Percentiles rank a stretch among this genome's conserved stretches.
phyloP scores from a whole-genome alignment of 64 coral and sea anemone genomes.

The Orbicella faveolata region DNA sequence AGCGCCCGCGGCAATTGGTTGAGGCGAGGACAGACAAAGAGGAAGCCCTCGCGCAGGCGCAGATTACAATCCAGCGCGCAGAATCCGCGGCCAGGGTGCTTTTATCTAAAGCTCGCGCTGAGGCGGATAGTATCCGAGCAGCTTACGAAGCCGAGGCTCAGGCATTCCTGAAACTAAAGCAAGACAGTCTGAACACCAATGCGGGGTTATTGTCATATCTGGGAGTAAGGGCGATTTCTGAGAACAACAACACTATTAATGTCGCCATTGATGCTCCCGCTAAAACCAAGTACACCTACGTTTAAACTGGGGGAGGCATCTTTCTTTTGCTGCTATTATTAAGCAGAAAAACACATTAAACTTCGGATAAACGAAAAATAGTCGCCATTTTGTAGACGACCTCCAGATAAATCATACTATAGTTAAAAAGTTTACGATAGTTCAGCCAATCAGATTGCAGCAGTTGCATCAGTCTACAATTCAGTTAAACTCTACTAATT shows the following conservation, averaged over 20 bases:
- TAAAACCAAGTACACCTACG: slow-evolving; percentile 76
- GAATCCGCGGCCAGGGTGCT: slow-evolving; percentile 1
- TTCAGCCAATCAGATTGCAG: too few species aligned
- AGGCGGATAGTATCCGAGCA: slow-evolving; percentile 44
- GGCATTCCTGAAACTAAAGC: slow-evolving; percentile 55
- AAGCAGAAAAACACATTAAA: too few species aligned
- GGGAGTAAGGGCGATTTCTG: slow-evolving; percentile 53
- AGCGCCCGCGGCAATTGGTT: slow-evolving; percentile 67
- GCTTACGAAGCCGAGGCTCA: slow-evolving; percentile 68
- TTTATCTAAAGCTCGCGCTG: slow-evolving; percentile 49
- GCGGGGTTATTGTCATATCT: too few species aligned
- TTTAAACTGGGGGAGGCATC: background rate
- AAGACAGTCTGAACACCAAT: slow-evolving; percentile 22
- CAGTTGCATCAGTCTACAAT: too few species aligned
- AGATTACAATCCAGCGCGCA: too few species aligned
- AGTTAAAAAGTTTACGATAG: too few species aligned
- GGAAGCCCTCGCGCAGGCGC: background rate
- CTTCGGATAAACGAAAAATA: too few species aligned
- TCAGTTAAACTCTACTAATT: too few species aligned
- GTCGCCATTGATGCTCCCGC: slow-evolving; percentile 68
- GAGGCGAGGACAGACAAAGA: slow-evolving; percentile 45
- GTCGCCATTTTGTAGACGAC: too few species aligned
- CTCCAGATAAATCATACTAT: too few species aligned
- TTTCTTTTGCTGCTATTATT: too few species aligned
- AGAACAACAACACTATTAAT: slow-evolving; percentile 60